Percentiles rank a stretch among this genome's conserved stretches.
These are phyloP conservation scores for Tribolium madens DNA, from an alignment of 1,140 invertebrate genomes.

Conservation along the genomic window DNA sequence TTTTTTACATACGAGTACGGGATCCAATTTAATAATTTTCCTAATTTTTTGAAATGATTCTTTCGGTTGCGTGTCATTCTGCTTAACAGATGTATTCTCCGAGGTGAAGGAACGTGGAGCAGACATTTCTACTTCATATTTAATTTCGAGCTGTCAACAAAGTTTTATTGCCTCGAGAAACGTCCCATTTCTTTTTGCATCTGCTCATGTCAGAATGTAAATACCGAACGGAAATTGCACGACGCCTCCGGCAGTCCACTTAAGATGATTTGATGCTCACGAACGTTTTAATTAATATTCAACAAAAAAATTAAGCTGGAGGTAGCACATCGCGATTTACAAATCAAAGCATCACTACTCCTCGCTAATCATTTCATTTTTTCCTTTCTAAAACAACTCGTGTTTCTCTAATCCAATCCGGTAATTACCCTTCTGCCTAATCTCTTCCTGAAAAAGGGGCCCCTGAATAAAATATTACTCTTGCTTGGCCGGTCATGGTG, in stretches of 20 bases:
- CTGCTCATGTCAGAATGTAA: conserved; percentile 57
- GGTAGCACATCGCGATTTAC: conserved; percentile 20
- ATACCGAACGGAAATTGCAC: conserved; percentile 55
- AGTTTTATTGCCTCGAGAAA: conserved; percentile 61
- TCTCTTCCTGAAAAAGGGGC: conserved; percentile 1
- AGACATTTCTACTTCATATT: conserved; percentile 62
- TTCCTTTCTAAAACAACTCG: neutral
- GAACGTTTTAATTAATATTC: conserved; percentile 43
- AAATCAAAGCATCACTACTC: conserved; percentile 38
- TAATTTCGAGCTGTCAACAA: conserved; percentile 61
- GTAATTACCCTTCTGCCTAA: no score
- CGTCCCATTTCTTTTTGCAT: conserved; percentile 57
- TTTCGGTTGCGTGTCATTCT: conserved; percentile 16
- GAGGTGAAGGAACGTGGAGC: conserved; percentile 47
- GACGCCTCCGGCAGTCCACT: conserved; percentile 54
- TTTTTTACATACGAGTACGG: neutral
- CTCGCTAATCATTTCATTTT: neutral
- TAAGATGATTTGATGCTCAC: conserved; percentile 45
- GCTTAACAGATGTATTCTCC: conserved; percentile 32
- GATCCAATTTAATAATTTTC: conserved; percentile 24
- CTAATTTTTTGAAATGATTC: conserved; percentile 25
- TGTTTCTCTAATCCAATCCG: neutral
- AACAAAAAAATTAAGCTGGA: conserved; percentile 25
- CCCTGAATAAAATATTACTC: conserved; percentile 26
- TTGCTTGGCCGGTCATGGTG: conserved; percentile 10